phyloP scores from a whole-genome alignment of 2,113 vertebrate genomes.

The Procavia capensis region DNA sequence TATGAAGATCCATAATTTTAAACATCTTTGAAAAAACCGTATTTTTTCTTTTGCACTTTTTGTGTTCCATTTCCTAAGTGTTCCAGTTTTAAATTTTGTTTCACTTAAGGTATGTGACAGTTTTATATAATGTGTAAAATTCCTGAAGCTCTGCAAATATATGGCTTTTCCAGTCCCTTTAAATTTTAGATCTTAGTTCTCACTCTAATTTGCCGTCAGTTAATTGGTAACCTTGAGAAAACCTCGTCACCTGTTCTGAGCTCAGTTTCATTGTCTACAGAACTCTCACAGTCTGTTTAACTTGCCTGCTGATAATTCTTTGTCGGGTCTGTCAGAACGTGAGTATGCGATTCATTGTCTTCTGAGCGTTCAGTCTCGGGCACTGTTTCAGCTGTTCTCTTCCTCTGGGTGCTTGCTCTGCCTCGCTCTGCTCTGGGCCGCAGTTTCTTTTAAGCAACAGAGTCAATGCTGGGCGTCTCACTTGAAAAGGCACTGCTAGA shows the following conservation, averaged over 20 bases:
- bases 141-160: background rate
- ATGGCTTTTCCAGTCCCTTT: background rate
- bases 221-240: conserved; percentile 33
- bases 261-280: background rate
- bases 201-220: background rate
- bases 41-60: conserved; percentile 24
- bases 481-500: background rate
- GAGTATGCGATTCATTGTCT: background rate
- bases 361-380: background rate
- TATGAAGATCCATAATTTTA: conserved; percentile 40
- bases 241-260: background rate
- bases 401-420: background rate
- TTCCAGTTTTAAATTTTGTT: conserved; percentile 34
- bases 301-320: conserved; percentile 22
- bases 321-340: background rate
- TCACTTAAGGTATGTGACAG: background rate
- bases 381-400: background rate
- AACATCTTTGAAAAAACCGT: background rate
- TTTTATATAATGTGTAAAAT: conserved; percentile 7
- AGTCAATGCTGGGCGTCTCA: background rate
- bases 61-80: conserved; percentile 12
- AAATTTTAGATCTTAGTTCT: conserved; percentile 21
- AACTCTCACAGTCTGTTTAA: conserved; percentile 43
- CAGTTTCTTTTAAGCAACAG: background rate
- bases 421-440: background rate